A percentile compares a stretch with the other conserved stretches of the same genome.
Evolutionary conservation across 2,113 vertebrate genomes (phyloP).

Genomic region (Forbesichthys papilliferus): DNA sequence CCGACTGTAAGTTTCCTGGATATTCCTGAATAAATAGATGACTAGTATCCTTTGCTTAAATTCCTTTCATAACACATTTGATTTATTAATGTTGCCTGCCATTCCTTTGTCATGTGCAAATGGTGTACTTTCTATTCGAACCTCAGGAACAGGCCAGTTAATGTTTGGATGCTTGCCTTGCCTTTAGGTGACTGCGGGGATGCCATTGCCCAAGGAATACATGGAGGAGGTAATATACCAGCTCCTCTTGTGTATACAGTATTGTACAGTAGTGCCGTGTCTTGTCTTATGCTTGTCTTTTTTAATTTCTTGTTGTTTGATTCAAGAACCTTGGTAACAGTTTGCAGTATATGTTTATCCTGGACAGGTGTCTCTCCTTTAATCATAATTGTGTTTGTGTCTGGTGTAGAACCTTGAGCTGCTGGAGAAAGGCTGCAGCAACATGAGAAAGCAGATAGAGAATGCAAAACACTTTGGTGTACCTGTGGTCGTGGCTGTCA

Average conservation of each 20-base stretch:
- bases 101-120: too few species aligned
- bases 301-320: too few species aligned
- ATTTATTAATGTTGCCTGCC: too few species aligned
- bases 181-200: slow-evolving; percentile 89
- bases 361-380: too few species aligned
- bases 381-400: neutral
- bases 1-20: slow-evolving; percentile 81
- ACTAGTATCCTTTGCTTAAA: too few species aligned
- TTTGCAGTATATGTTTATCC: too few species aligned
- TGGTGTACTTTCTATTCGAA: too few species aligned
- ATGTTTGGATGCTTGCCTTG: neutral
- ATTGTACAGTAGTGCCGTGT: too few species aligned
- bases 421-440: slow-evolving; percentile 90
- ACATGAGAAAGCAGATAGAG: slow-evolving; percentile 93
- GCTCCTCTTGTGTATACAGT: too few species aligned
- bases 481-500: slow-evolving; percentile 93
- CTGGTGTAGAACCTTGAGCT: slow-evolving; percentile 86
- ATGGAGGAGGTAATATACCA: slow-evolving; percentile 84
- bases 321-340: too few species aligned
- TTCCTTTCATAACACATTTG: too few species aligned
- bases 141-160: neutral
- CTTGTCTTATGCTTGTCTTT: too few species aligned
- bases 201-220: slow-evolving; percentile 92
- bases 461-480: slow-evolving; percentile 90
- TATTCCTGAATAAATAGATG: neutral